Conservation (phyloP, 2,797 vertebrate genomes). For the Hephaestus fuliginosus region DNA sequence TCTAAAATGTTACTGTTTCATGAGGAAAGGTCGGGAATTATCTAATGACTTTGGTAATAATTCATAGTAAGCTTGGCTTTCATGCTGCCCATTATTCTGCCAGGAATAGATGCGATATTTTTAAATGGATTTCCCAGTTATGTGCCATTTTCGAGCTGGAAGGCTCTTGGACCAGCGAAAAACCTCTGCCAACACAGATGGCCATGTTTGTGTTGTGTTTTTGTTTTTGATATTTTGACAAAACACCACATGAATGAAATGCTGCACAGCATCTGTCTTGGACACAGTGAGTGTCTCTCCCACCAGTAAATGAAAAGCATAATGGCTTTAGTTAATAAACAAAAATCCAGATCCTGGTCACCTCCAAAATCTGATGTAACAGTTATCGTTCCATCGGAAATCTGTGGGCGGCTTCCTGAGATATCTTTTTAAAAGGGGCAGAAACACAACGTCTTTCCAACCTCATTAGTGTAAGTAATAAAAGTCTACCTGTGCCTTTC, state of each 20-base stretch:
- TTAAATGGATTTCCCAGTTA: conserved; percentile 30
- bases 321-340: conserved; percentile 2
- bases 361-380: conserved; percentile 7
- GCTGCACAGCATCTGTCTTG: conserved; percentile 20
- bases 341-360: conserved; percentile 3
- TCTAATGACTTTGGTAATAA: conserved; percentile 47
- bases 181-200: conserved; percentile 46
- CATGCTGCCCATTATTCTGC: conserved; percentile 25
- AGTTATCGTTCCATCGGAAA: neutral
- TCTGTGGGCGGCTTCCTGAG: neutral
- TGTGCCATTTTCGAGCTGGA: conserved; percentile 29
- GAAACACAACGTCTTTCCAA: conserved; percentile 11
- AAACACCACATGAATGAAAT: conserved; percentile 41
- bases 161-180: conserved; percentile 26
- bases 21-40: conserved; percentile 38
- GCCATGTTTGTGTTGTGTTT: conserved; percentile 35
- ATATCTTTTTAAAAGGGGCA: conserved; percentile 12
- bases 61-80: conserved; percentile 38
- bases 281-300: conserved; percentile 6
- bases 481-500: conserved; percentile 36
- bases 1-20: conserved; percentile 51
- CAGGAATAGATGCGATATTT: conserved; percentile 34
- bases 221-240: conserved; percentile 43
- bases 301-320: neutral
- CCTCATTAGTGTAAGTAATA: conserved; percentile 38